Evolutionary conservation across 1,140 invertebrate species (phyloP).

Genomic region (Drosophila sucinea): DNA sequence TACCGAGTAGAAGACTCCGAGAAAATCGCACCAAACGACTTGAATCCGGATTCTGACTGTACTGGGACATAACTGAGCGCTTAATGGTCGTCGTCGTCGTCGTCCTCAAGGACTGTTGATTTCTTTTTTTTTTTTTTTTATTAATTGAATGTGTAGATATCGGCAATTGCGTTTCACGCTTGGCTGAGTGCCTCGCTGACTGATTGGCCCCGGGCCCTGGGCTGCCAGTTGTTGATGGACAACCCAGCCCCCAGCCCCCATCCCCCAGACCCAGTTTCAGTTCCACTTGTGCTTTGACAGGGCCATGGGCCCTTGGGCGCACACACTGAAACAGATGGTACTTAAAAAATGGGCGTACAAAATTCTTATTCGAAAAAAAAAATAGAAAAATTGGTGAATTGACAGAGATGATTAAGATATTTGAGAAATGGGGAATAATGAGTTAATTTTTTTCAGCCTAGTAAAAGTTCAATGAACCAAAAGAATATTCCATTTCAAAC

Average conservation of each 20-base stretch:
- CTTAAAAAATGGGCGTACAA: slow-evolving; percentile 51
- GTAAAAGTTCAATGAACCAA: slow-evolving; percentile 4
- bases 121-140: slow-evolving; percentile 49
- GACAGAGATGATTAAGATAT: slow-evolving; percentile 26
- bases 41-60: slow-evolving; percentile 10
- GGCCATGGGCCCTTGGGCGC: slow-evolving; percentile 36
- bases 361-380: slow-evolving; percentile 60
- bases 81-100: slow-evolving; percentile 55
- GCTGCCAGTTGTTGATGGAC: slow-evolving; percentile 46
- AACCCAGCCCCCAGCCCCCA: slow-evolving; percentile 34
- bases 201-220: slow-evolving; percentile 55
- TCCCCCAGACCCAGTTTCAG: slow-evolving; percentile 14
- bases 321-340: slow-evolving; percentile 46
- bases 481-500: no score
- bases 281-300: slow-evolving; percentile 30
- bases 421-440: slow-evolving; percentile 29
- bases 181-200: slow-evolving; percentile 73
- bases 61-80: slow-evolving; percentile 37
- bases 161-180: slow-evolving; percentile 78
- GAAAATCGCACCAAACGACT: slow-evolving; percentile 41
- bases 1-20: slow-evolving; percentile 38
- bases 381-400: slow-evolving; percentile 42
- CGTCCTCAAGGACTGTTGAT: slow-evolving; percentile 12
- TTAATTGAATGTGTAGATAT: slow-evolving; percentile 80
- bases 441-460: not conserved